A percentile compares a stretch with the other conserved stretches of the same genome.
These are phyloP conservation scores for Drosophila anceps DNA, from an alignment of 2,888 invertebrate genomes.

Conservation along the genomic window DNA sequence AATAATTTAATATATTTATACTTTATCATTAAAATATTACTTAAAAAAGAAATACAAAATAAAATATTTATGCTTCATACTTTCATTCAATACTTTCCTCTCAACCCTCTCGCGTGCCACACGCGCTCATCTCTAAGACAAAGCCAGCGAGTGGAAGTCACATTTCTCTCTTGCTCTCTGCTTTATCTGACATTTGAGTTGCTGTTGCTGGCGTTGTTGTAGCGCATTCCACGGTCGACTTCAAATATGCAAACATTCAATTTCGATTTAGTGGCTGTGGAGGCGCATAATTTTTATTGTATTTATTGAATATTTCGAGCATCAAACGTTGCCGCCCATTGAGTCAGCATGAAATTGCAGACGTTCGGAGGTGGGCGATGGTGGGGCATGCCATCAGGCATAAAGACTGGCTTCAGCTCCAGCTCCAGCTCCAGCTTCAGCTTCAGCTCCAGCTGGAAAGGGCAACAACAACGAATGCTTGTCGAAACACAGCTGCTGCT, in stretches of 20 bases:
- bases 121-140: slow-evolving; percentile 14
- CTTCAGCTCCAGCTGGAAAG: neutral
- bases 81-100: too few relatives aligned
- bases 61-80: too few relatives aligned
- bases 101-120: too few relatives aligned
- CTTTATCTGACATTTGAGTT: neutral
- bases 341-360: slow-evolving; percentile 63
- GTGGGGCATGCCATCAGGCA: neutral
- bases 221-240: slow-evolving; percentile 72
- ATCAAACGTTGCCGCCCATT: slow-evolving; percentile 64
- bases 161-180: neutral
- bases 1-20: too few relatives aligned
- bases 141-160: slow-evolving; percentile 1
- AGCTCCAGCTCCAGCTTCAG: too few relatives aligned
- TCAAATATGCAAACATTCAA: slow-evolving; percentile 80
- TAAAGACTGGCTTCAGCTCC: neutral
- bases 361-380: neutral
- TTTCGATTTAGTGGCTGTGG: slow-evolving; percentile 46
- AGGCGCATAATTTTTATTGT: slow-evolving; percentile 73
- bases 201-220: slow-evolving; percentile 38
- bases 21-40: too few relatives aligned
- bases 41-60: too few relatives aligned
- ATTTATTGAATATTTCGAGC: slow-evolving; percentile 80
- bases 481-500: slow-evolving; percentile 13
- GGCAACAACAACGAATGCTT: slow-evolving; percentile 12